A percentile compares a stretch with the other conserved stretches of the same genome.
These are phyloP conservation scores for Onychomys torridus DNA, from an alignment of 2,797 vertebrate genomes.

Conservation along the genomic window DNA sequence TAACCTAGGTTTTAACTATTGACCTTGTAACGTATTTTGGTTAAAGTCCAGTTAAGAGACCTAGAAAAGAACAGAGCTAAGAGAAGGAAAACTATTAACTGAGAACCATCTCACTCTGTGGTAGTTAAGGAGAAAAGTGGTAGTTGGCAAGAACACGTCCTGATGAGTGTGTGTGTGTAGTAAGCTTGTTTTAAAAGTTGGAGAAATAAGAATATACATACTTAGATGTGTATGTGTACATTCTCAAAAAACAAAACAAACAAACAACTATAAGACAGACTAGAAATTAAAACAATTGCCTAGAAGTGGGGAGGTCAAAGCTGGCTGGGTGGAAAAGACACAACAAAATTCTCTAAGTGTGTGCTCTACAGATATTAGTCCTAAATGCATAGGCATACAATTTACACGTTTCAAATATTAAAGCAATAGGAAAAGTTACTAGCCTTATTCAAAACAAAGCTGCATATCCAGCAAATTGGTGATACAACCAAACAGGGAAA, in stretches of 20 bases:
- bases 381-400: not conserved
- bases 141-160: not conserved
- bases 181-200: not conserved
- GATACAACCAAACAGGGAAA: slow-evolving; percentile 11
- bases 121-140: not conserved
- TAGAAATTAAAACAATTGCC: not conserved
- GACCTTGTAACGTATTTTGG: not conserved
- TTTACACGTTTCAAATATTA: slow-evolving; percentile 23
- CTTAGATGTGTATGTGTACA: not conserved
- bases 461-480: not conserved
- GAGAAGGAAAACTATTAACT: not conserved
- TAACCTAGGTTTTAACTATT: not conserved
- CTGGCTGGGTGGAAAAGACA: not conserved
- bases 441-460: not conserved
- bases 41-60: not conserved
- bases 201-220: not conserved
- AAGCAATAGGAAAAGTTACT: not conserved
- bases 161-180: not conserved
- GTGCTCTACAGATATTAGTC: not conserved
- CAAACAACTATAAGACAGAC: slow-evolving; percentile 17
- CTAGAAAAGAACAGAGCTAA: slow-evolving; percentile 3
- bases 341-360: not conserved
- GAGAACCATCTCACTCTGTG: not conserved
- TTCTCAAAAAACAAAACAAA: slow-evolving; percentile 41
- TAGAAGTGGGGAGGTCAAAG: not conserved